Evolutionary conservation across 37 sponge, comb jelly and placozoan species (phyloP), one percentile per base, ranked within the genome.

Genomic region (Bolinopsis microptera): DNA sequence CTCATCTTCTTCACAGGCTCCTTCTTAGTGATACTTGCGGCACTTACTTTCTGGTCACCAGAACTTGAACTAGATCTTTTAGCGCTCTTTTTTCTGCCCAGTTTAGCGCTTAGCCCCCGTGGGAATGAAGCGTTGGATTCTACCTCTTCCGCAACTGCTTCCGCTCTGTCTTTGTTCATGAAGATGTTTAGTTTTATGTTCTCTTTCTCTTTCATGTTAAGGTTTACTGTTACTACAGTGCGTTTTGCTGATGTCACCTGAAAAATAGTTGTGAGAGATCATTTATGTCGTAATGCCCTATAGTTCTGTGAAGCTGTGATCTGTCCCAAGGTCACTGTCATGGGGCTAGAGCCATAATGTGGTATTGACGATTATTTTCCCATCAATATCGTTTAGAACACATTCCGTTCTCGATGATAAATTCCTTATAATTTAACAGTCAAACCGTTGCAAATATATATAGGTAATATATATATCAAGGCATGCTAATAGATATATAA

Each of bases 121-220:
- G 80, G 80, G 80, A 77, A 77, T 21, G 80, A 77, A 28, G 37
- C 80, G 0, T 35, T 32, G 1, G 27, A 27, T 18, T 77, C 32
- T 9, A 77, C 80, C 35, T 77, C 80, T 32, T 77, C 80, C 80
- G 28, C 80, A 18, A 32, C 80, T 22, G 27, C 32, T 32, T 77
- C 32, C 36, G 32, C 35, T 1, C 32, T 27, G 37, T 77, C 80
- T 40, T 86, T 86, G 90, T 86, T 86, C 90, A 86, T 86, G 90
- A 86, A 86, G 90, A 86, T 86, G 90, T 86, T 86, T 0, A 86
- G 61, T 39, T 86, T 86, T 28, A 86, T 86, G 90, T 86, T 86
- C 61, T 86, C 90, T 38, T 86, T 86, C 24, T 86, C 90, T 30
- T 86, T 86, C 90, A 86, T 86, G 90, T 86, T 86, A 40, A 86